Base-by-base conservation (phyloP, 2,797 vertebrate species). In the Telmatherina bonti region DNA sequence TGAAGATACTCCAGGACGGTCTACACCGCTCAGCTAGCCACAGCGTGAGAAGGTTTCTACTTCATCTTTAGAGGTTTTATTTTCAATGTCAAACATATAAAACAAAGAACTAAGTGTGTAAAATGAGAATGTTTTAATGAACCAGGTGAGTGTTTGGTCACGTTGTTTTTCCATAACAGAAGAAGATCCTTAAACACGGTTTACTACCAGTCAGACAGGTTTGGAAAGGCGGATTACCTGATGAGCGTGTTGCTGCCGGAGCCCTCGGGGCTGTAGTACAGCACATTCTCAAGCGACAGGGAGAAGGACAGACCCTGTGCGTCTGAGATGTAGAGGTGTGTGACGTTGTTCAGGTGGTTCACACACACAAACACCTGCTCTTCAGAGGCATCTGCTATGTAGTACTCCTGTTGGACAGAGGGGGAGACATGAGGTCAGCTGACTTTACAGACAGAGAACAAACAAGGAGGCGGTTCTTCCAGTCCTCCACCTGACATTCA, bases 331-430 rank as follows among this genome's bases (percentile, higher is more conserved):
- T 99, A 99, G 47, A 99, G 92, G 87, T 99, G 96, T 35, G 97
- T 99, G 24, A 94, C 86, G 80, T 97, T 99, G 95, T 96, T 95
- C 55, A 93, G 91, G 20, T 98, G 97, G 85, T 96, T 98, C 88
- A 99, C 97, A 0, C 98, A 99, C 70, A 97, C 98, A 20, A 99
- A 99, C 88, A 99, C 98, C 80, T 99, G 97, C 80, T 99, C 98
- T 89, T 99, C 98, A 0, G 96, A 99, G 1, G 98, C 97, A 0
- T 99, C 98, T 0, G 97, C 97, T 0, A 99, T 94, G 72, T 99
- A 99, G 86, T 97, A 99, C 66, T 99, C 97, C 98, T 99, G 91
- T 59, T 33, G 43, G 26, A 24, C 2, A 15, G 24, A 38, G 0
- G 33, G 33, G 22, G 43, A 26, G 11, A 41, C 56, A 56, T 24